Evolutionary conservation across 2,888 invertebrate species (phyloP).

Genomic region (Torymus texanus): DNA sequence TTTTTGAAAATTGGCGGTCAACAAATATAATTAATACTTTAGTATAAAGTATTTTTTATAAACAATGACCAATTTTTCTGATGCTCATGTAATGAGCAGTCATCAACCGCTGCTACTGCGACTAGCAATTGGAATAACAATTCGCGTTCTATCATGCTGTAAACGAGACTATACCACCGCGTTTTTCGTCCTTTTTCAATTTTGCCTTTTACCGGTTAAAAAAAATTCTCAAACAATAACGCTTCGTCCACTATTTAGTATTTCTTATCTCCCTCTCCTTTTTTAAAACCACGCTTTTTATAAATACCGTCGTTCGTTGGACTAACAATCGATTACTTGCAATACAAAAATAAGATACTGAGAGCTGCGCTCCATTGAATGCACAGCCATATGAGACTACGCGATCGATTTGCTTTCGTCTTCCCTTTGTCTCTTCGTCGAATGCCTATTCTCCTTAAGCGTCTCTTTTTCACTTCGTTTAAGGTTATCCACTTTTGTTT

Average conservation of each 20-base stretch:
- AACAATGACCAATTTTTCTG: constrained; percentile 16
- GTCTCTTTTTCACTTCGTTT: constrained; percentile 29
- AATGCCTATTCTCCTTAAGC: constrained; percentile 33
- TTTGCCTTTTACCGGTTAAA: constrained; percentile 16
- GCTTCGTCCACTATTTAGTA: constrained; percentile 49
- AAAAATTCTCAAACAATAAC: constrained; percentile 39
- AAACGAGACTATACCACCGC: constrained; percentile 18
- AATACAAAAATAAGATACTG: constrained; percentile 74
- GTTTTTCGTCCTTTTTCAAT: constrained; percentile 34
- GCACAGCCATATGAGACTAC: constrained; percentile 74
- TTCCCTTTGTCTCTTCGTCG: constrained; percentile 48
- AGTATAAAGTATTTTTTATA: constrained; percentile 22
- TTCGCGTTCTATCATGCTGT: constrained; percentile 27
- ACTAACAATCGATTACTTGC: constrained; percentile 71
- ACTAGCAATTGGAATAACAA: constrained; percentile 37
- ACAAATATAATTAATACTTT: constrained; percentile 31
- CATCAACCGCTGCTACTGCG: constrained; percentile 45
- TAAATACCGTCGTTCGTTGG: constrained; percentile 67
- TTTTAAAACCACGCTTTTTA: constrained; percentile 41
- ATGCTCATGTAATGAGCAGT: constrained; percentile 21
- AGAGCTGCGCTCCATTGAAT: constrained; percentile 71
- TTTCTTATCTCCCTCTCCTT: constrained; percentile 48
- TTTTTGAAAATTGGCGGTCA: constrained; percentile 22
- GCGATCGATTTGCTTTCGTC: constrained; percentile 61
- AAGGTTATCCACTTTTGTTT: constrained; percentile 49